phyloP scores from a whole-genome alignment of 2,888 invertebrate species.

The Petrophora chlorosata region DNA sequence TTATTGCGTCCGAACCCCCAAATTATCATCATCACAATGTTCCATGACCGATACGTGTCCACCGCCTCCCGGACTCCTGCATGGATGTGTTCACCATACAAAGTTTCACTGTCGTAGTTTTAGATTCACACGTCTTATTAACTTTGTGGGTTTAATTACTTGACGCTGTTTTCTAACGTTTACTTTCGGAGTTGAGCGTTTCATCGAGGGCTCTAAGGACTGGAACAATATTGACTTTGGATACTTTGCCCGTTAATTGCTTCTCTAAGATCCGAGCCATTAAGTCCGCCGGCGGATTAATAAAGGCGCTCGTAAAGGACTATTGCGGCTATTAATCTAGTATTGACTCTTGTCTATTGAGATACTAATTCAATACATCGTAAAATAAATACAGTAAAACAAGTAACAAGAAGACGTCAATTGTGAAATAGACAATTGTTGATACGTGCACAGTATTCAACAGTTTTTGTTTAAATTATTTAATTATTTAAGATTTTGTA shows the following conservation, averaged over 20 bases:
- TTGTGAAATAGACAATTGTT: too few species aligned
- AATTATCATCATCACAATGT: slow-evolving; percentile 39
- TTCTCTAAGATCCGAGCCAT: slow-evolving; percentile 29
- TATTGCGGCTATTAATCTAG: slow-evolving; percentile 24
- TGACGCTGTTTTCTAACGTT: slow-evolving; percentile 18
- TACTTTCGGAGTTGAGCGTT: slow-evolving; percentile 19
- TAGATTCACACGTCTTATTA: slow-evolving; percentile 17
- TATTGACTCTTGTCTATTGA: slow-evolving; percentile 17
- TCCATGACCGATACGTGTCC: slow-evolving; percentile 22
- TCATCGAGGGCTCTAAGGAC: slow-evolving; percentile 13
- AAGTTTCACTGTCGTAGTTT: slow-evolving; percentile 24
- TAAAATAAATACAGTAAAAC: not conserved
- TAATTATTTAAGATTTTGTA: too few species aligned
- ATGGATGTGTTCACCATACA: slow-evolving; percentile 30
- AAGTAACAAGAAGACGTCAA: too few species aligned
- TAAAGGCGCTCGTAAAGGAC: slow-evolving; percentile 25
- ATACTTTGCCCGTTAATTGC: slow-evolving; percentile 33
- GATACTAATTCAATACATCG: slow-evolving; percentile 6
- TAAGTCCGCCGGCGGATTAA: slow-evolving; percentile 29
- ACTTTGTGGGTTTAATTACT: slow-evolving; percentile 28
- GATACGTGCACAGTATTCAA: too few species aligned
- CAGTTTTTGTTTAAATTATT: too few species aligned
- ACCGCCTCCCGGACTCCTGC: slow-evolving; percentile 16
- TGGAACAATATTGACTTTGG: slow-evolving; percentile 31
- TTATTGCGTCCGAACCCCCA: slow-evolving; percentile 54